A percentile compares a stretch with the other conserved stretches of the same genome.
phyloP scores from a whole-genome alignment of 2,888 invertebrate genomes.

The Caenorhabditis sinica region DNA sequence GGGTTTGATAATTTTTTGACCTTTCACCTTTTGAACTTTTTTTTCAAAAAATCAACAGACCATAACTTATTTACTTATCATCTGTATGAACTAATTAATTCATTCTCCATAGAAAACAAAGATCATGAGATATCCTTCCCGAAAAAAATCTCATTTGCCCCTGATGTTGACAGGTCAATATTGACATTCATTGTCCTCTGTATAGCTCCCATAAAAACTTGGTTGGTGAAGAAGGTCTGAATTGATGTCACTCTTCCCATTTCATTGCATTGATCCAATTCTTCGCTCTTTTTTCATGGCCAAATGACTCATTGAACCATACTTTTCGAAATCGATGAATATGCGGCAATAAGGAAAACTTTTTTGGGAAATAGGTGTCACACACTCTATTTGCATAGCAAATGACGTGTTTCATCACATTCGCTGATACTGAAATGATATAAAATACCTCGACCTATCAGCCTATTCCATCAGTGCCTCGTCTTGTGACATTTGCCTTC shows the following conservation, averaged over 20 bases:
- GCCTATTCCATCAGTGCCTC: slow-evolving; percentile 46
- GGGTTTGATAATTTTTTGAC: too few species aligned
- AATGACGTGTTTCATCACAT: slow-evolving; percentile 48
- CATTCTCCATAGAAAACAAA: not conserved
- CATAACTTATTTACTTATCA: too few species aligned
- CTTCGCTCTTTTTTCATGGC: not conserved
- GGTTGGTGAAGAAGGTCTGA: not conserved
- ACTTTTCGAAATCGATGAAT: slow-evolving; percentile 41
- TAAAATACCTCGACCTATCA: slow-evolving; percentile 56
- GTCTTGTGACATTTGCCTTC: slow-evolving; percentile 44
- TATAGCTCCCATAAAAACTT: slow-evolving; percentile 17
- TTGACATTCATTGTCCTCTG: slow-evolving; percentile 26
- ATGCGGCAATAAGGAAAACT: slow-evolving; percentile 32
- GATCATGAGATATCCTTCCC: slow-evolving; percentile 23
- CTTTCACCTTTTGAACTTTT: too few species aligned
- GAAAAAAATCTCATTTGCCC: slow-evolving; percentile 13
- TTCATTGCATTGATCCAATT: slow-evolving; percentile 13
- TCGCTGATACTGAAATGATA: slow-evolving; percentile 51
- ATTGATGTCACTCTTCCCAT: slow-evolving; percentile 10
- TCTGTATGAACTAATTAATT: too few species aligned
- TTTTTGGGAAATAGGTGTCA: slow-evolving; percentile 32
- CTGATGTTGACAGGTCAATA: slow-evolving; percentile 47
- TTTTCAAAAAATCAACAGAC: too few species aligned
- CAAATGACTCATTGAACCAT: slow-evolving; percentile 48
- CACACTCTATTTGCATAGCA: slow-evolving; percentile 40